These are phyloP conservation scores for Zaprionus camerounensis DNA, from an alignment of 1,140 invertebrate genomes.

Conservation along the genomic window DNA sequence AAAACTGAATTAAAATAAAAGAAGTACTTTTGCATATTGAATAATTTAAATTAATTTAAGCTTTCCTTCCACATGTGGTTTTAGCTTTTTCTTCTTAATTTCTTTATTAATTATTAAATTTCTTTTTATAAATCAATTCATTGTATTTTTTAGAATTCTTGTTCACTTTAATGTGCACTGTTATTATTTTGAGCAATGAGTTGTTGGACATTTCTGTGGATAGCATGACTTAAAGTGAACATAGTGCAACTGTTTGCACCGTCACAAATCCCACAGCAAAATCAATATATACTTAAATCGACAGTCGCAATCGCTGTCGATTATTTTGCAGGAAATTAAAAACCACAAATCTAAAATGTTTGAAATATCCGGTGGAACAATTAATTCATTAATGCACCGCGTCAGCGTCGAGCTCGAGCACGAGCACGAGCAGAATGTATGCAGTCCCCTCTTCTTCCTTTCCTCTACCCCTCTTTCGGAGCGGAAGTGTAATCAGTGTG, in stretches of 20 bases:
- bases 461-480: slow-evolving; percentile 24
- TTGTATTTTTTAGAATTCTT: no score
- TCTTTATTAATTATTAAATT: no score
- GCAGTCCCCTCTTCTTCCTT: slow-evolving; percentile 12
- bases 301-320: slow-evolving; percentile 53
- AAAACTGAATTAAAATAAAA: no score
- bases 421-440: background rate
- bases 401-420: background rate
- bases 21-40: no score
- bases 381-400: slow-evolving; percentile 75
- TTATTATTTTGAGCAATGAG: no score
- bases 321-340: slow-evolving; percentile 80
- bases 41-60: no score
- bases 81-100: no score
- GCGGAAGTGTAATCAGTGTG: slow-evolving; percentile 74
- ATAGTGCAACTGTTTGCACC: background rate
- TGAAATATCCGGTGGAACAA: slow-evolving; percentile 81
- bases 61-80: no score
- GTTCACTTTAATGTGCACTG: no score
- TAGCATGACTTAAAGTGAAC: no score
- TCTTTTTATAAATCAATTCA: no score
- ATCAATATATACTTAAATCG: slow-evolving; percentile 1
- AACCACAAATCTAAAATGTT: slow-evolving; percentile 83
- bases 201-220: no score
- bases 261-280: background rate